Conservation (phyloP, 2,797 vertebrate genomes). For the Alfaro cultratus region DNA sequence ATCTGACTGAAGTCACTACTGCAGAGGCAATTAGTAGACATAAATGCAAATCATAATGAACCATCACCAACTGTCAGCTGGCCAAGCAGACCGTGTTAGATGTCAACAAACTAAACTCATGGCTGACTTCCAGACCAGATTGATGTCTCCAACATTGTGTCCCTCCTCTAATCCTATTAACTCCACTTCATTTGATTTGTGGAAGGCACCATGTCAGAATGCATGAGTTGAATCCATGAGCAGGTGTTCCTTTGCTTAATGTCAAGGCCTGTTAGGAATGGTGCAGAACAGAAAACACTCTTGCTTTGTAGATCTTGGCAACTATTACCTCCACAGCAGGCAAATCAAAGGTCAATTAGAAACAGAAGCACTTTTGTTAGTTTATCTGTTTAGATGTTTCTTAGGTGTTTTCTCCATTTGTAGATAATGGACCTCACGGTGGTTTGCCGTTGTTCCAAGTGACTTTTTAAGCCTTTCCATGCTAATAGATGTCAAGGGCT, state of each 20-base stretch:
- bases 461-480: background rate
- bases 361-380: constrained; percentile 10
- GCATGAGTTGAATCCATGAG: constrained; percentile 64
- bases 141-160: constrained; percentile 73
- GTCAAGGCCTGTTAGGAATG: constrained; percentile 17
- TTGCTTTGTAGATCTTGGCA: constrained; percentile 14
- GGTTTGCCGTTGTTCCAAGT: background rate
- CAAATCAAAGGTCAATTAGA: constrained; percentile 17
- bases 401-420: background rate
- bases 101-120: constrained; percentile 63
- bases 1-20: constrained; percentile 49
- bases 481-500: background rate
- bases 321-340: background rate
- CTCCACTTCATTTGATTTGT: constrained; percentile 72
- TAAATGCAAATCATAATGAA: constrained; percentile 62
- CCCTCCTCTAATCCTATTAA: constrained; percentile 76
- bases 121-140: constrained; percentile 75
- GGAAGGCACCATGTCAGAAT: constrained; percentile 60
- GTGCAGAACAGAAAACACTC: constrained; percentile 14
- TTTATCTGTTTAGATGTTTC: background rate
- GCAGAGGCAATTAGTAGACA: constrained; percentile 62
- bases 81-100: constrained; percentile 68
- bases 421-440: background rate
- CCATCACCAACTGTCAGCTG: constrained; percentile 71
- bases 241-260: constrained; percentile 57